Evolutionary conservation across 1,140 invertebrate genomes (phyloP).

Genomic region (Halictus rubicundus): DNA sequence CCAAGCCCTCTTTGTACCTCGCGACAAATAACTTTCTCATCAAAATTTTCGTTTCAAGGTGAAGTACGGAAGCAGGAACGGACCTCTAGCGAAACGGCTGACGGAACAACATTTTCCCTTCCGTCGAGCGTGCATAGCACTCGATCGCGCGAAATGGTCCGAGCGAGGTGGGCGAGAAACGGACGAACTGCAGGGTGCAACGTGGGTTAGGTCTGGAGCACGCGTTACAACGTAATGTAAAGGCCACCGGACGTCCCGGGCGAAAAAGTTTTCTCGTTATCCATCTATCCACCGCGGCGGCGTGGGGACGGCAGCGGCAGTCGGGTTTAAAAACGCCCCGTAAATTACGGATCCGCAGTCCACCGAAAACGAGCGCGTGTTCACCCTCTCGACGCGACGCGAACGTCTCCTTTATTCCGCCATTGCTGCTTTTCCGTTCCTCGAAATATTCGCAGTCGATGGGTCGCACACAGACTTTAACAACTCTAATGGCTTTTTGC

Average conservation of each 20-base stretch:
- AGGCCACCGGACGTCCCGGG: slow-evolving; percentile 56
- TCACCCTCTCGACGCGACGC: neutral
- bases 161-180: slow-evolving; percentile 35
- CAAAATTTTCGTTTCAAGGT: neutral
- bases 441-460: too few species aligned
- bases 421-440: neutral
- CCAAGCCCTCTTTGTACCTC: too few species aligned
- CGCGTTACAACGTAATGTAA: slow-evolving; percentile 60
- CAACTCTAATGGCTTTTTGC: too few species aligned
- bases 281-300: slow-evolving; percentile 51
- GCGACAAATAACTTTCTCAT: neutral
- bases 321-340: slow-evolving; percentile 51
- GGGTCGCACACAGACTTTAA: too few species aligned
- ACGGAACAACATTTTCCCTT: slow-evolving; percentile 39
- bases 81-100: slow-evolving; percentile 35
- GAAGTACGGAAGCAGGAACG: neutral
- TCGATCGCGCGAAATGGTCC: slow-evolving; percentile 61
- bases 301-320: slow-evolving; percentile 24
- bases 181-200: slow-evolving; percentile 39
- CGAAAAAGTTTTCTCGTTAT: slow-evolving; percentile 68
- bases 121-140: slow-evolving; percentile 6
- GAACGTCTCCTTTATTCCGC: neutral
- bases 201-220: too few species aligned
- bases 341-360: slow-evolving; percentile 59
- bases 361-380: slow-evolving; percentile 37